Evolutionary conservation across 1,140 invertebrate species (phyloP).

Genomic region (Aphelenchoides avenae): DNA sequence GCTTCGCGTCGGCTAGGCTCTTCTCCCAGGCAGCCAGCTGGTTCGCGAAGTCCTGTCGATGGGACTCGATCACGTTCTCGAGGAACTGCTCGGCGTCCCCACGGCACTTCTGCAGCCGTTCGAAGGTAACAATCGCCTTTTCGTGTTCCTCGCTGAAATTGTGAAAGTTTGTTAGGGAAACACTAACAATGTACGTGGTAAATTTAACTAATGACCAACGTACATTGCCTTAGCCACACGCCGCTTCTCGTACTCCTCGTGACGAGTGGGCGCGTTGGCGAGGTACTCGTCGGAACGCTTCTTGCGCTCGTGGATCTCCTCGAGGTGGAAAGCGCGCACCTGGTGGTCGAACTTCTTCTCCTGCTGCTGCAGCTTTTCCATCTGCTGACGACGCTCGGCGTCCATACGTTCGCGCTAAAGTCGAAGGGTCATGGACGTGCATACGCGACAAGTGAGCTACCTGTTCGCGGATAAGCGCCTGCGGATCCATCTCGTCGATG

Average conservation of each 20-base stretch:
- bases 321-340: constrained; percentile 55
- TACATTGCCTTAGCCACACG: constrained; percentile 51
- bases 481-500: constrained; percentile 53
- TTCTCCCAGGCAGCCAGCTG: constrained; percentile 1
- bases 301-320: constrained; percentile 49
- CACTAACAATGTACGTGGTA: not conserved
- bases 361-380: constrained; percentile 49
- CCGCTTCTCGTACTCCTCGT: constrained; percentile 44
- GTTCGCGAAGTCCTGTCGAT: constrained; percentile 44
- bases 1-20: not conserved
- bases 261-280: constrained; percentile 24
- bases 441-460: constrained; percentile 32
- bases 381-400: constrained; percentile 41
- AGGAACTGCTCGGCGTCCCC: constrained; percentile 46
- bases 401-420: constrained; percentile 41
- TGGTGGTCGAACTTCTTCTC: constrained; percentile 59
- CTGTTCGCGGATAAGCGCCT: constrained; percentile 50
- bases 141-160: constrained; percentile 46
- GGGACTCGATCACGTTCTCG: constrained; percentile 27
- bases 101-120: constrained; percentile 32
- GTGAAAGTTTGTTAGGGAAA: constrained; percentile 22
- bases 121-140: constrained; percentile 37
- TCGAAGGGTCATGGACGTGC: constrained; percentile 15
- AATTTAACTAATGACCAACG: too few species aligned
- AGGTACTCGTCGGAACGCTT: constrained; percentile 31